Evolutionary conservation across 2,888 invertebrate species (phyloP), one percentile per base, ranked within the genome.

Genomic region (Yponomeuta evonymella): DNA sequence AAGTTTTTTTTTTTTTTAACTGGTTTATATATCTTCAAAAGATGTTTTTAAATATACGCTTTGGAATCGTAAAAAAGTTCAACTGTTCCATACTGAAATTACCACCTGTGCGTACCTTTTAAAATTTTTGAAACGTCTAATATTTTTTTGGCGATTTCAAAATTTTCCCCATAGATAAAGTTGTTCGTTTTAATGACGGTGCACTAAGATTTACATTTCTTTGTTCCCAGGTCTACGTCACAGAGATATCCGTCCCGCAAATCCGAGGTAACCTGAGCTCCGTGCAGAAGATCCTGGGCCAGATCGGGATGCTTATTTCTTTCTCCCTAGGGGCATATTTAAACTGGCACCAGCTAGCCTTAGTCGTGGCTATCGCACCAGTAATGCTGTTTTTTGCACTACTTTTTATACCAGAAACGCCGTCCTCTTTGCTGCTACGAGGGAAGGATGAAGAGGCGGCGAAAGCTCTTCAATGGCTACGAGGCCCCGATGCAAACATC

Each of bases 181-280:
- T 8, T 8, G 43, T 43, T 8, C 9, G 1, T 12, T 3, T 15
- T 5, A 58, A 58, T 51, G 12, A 15, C 51, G 15, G 15, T 68
- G 3, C 23, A 48, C 30, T 64, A 23, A 70, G n/a, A 63, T 58
- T 33, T 68, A 43, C 65, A 72, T 75, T 77, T 72, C 74, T 74
- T 87, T 88, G 83, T 86, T 79, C 83, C 5, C 94, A 93, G 95
- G 96, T 98, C 74, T 98, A 98, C 91, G 95, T 98, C 78, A 97
- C 97, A 76, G 98, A 98, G 90, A 97, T 97, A 78, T 95, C 98
- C 29, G 95, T 97, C 62, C 96, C 97, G 43, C 95, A 96, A 73
- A 95, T 97, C 78, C 93, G 98, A 75, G 98, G 98, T 6, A 95
- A 96, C 74, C 93, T 98, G 68, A 97, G 97, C 78, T 96, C 97